Evolutionary conservation across 2,113 vertebrate species (phyloP), one percentile per base, ranked within the genome.

Genomic region (Eretmodus cyanostictus): DNA sequence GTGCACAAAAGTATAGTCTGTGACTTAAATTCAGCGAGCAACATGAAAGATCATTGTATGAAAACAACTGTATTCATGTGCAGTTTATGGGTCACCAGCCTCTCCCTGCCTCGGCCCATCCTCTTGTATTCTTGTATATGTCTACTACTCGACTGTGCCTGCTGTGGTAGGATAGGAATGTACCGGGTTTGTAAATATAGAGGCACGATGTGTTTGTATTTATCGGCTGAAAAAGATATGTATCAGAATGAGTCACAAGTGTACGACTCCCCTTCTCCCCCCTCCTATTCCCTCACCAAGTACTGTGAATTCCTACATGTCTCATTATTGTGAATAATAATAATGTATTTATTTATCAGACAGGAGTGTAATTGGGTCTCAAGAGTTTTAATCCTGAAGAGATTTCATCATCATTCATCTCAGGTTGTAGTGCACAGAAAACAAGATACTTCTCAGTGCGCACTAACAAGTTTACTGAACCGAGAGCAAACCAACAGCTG

Each of bases 301-400:
- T 95, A 95, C 95, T 96, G 95, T 96, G 95, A 96, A 94, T 90
- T 88, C 87, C 89, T 88, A 83, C 91, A 89, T 73, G 89, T 94
- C 81, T 94, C 92, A 89, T 93, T 92, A 83, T 94, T 95, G 92
- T 95, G 94, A 92, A 94, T 89, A 93, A 91, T 91, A 85, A 89
- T 89, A 63, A 63, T 36, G 90, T 94, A 92, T 94, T 95, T 94
- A 94, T 95, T 95, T 91, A 93, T 93, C 66, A 45, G 83, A 87
- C 59, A 61, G 89, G 88, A 91, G 92, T 84, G 54, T 89, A 71
- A 89, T 42, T 89, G 87, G 91, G 84, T 91, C 85, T 86, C 49
- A 78, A 85, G 89, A 91, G 89, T 90, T 91, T 91, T 81, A 91
- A 92, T 55, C 61, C 5, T 85, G 63, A 90, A 80, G 79, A 87